These are phyloP conservation scores for Mustela nigripes DNA, from an alignment of 2,113 vertebrate genomes.

Conservation along the genomic window DNA sequence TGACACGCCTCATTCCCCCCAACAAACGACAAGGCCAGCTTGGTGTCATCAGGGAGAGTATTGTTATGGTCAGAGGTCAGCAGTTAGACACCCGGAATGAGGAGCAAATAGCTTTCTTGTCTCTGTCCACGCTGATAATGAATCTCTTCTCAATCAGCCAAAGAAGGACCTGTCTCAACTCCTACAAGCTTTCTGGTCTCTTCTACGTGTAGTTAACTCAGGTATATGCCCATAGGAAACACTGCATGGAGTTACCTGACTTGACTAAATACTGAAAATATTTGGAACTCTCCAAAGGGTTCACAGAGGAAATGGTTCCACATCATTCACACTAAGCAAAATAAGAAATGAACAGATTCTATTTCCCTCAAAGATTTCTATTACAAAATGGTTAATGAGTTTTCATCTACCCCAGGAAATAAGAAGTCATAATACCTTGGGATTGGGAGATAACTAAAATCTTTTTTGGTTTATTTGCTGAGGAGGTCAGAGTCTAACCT, in stretches of 20 bases:
- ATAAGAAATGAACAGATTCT: background rate
- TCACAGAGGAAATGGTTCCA: background rate
- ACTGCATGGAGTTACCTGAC: background rate
- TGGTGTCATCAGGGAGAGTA: conserved; percentile 19
- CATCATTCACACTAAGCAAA: background rate
- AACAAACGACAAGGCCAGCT: conserved; percentile 21
- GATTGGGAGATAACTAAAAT: background rate
- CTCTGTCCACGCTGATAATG: conserved; percentile 37
- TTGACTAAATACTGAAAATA: background rate
- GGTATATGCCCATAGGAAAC: background rate
- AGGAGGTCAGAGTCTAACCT: background rate
- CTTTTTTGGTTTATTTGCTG: conserved; percentile 36
- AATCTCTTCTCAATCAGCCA: conserved; percentile 51
- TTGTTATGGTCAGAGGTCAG: conserved; percentile 68
- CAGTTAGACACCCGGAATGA: conserved; percentile 28
- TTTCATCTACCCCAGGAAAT: background rate
- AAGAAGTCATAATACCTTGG: background rate
- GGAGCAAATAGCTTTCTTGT: conserved; percentile 59
- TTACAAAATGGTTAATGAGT: background rate
- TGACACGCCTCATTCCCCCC: background rate
- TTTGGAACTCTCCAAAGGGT: conserved; percentile 6
- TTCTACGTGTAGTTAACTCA: background rate
- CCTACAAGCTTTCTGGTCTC: background rate
- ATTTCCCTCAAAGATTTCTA: background rate
- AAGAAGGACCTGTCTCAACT: background rate